Conservation (phyloP, 2,888 invertebrate genomes). For the Chouioia cunea region DNA sequence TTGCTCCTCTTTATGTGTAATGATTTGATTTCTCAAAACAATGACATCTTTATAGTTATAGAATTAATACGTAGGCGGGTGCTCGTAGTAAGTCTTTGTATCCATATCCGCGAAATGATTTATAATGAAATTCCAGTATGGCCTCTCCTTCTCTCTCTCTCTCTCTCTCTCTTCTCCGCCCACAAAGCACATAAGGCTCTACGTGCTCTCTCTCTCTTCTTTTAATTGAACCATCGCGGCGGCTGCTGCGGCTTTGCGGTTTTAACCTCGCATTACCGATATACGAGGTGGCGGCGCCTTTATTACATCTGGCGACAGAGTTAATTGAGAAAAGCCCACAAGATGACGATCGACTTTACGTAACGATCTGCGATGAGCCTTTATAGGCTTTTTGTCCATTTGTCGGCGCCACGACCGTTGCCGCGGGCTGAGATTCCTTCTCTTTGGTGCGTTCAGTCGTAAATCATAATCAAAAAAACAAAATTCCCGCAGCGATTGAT, state of each 20-base stretch:
- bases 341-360: too few species aligned
- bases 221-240: constrained; percentile 37
- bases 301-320: constrained; percentile 6
- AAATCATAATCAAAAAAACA: too few species aligned
- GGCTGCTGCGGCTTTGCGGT: constrained; percentile 16
- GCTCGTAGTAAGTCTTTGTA: constrained; percentile 25
- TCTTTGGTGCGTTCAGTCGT: too few species aligned
- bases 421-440: too few species aligned
- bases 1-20: too few species aligned
- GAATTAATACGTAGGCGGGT: not conserved
- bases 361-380: too few species aligned
- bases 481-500: too few species aligned
- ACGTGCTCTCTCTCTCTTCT: constrained; percentile 24
- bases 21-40: constrained; percentile 14
- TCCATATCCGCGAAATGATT: constrained; percentile 34
- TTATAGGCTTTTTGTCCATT: too few species aligned
- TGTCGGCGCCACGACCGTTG: too few species aligned
- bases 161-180: constrained; percentile 31
- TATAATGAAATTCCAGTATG: constrained; percentile 36
- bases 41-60: constrained; percentile 14
- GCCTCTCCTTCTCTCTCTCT: constrained; percentile 26
- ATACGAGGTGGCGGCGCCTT: not conserved
- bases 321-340: too few species aligned
- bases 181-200: constrained; percentile 3
- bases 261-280: constrained; percentile 9